Base-by-base conservation (phyloP, 2,888 invertebrate genomes). In the Chesias legatella region DNA sequence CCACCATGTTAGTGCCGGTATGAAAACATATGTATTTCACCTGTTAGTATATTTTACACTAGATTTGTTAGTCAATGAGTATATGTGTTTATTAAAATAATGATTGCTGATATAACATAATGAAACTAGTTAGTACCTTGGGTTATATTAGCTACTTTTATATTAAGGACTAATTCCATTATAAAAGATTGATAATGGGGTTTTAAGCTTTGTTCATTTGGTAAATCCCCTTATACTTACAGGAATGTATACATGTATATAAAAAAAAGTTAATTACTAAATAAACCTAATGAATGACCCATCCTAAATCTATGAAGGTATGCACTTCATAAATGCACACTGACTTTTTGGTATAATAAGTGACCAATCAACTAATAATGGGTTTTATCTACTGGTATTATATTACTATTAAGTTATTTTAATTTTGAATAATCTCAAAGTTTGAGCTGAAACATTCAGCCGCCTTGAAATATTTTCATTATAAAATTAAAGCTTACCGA, bases 251-350 rank as follows among this genome's bases (percentile, higher is more conserved):
- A 68, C 56, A 64, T 51, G 58, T 67, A 5, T 17, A 17, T 3
- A 17, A 17, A 17, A 5, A 3, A 17, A 17, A 17, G 2, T 5
- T 17, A 17, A 17, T 17, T 17, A 17, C 2, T 5, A 17, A 17
- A 17, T 2, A 5, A 3, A 17, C 13, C 13, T 17, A 17, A 17
- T 17, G 13, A 17, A 17, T n/a, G 71, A 71, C 61, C 65, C 63
- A 61, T 52, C 60, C 67, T 77, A 72, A 60, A 65, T 51, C 61
- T 73, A 72, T 53, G 54, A 56, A 56, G 62, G 70, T 67, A 73
- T 69, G 74, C 80, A 79, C 71, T 82, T 79, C 53, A 60, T 60
- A 79, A 81, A 80, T 73, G 78, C 79, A 73, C 56, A 76, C 66
- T 64, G 69, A 75, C 66, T 79, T 79, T 79, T 79, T 77, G 69